These are phyloP conservation scores for Myotis myotis DNA, from an alignment of 2,797 vertebrate species.

Conservation along the genomic window DNA sequence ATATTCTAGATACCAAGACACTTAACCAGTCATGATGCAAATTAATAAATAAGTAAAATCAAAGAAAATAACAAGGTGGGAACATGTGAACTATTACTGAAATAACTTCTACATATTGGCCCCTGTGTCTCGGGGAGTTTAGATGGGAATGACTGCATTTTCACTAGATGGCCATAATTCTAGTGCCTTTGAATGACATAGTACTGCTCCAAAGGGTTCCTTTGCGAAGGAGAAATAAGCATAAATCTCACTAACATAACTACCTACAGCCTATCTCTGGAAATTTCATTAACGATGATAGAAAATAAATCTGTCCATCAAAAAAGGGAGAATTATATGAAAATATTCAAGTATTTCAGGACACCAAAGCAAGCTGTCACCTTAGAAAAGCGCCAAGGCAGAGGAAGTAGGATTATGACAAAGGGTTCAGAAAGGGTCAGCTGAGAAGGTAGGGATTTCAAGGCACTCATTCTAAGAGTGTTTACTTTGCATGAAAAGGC, in stretches of 20 bases:
- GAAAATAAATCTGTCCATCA: constrained; percentile 48
- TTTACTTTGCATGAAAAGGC: constrained; percentile 19
- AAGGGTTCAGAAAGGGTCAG: constrained; percentile 57
- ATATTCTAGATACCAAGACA: background rate
- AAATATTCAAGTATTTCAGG: constrained; percentile 78
- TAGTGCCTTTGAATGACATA: background rate
- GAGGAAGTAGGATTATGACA: constrained; percentile 76
- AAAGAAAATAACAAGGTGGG: background rate
- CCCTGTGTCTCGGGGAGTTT: constrained; percentile 38
- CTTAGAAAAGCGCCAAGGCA: constrained; percentile 73
- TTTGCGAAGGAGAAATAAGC: constrained; percentile 54
- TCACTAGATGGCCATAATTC: background rate
- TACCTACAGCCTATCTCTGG: background rate
- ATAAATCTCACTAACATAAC: background rate
- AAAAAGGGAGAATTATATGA: constrained; percentile 27
- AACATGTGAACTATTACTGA: constrained; percentile 13
- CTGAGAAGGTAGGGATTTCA: constrained; percentile 48
- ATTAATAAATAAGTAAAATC: constrained; percentile 32
- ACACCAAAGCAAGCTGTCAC: constrained; percentile 67
- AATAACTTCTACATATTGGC: background rate
- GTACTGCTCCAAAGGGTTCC: constrained; percentile 18
- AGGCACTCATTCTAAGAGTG: background rate
- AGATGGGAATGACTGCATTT: background rate
- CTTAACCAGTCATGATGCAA: background rate
- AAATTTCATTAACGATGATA: constrained; percentile 50